Percentiles rank a stretch among this genome's conserved stretches.
Conservation (phyloP, 2,797 vertebrate genomes). For the Stomatorhinus walkeri region DNA sequence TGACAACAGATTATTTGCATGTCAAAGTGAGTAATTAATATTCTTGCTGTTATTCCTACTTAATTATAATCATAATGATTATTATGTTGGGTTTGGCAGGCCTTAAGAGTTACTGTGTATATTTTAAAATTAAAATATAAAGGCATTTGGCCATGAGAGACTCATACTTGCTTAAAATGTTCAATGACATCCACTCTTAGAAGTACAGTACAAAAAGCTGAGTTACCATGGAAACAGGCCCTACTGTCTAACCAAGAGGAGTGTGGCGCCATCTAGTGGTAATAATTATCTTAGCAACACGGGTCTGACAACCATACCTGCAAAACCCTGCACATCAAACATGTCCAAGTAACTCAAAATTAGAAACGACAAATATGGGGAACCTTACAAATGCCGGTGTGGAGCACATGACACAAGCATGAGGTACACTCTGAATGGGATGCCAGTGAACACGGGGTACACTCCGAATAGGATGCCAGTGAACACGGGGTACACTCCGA, state of each 20-base stretch:
- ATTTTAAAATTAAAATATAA: background rate
- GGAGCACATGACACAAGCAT: background rate
- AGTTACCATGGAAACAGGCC: constrained; percentile 11
- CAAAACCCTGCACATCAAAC: background rate
- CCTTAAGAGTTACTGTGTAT: background rate
- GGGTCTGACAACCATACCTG: background rate
- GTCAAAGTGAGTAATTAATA: background rate
- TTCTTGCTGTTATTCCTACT: background rate
- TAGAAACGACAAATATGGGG: background rate
- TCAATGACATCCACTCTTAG: background rate
- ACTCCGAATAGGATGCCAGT: background rate
- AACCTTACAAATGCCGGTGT: background rate
- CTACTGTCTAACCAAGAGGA: background rate
- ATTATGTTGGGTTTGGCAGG: background rate
- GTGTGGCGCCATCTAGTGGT: background rate
- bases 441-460: background rate
- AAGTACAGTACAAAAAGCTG: background rate
- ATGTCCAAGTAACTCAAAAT: background rate
- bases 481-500: background rate
- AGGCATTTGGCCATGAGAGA: background rate
- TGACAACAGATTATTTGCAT: background rate
- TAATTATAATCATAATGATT: background rate
- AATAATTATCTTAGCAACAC: background rate
- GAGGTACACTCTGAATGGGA: background rate
- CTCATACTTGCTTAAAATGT: background rate